Base-by-base conservation (phyloP, 1,140 invertebrate species). In the Marisa cornuarietis region DNA sequence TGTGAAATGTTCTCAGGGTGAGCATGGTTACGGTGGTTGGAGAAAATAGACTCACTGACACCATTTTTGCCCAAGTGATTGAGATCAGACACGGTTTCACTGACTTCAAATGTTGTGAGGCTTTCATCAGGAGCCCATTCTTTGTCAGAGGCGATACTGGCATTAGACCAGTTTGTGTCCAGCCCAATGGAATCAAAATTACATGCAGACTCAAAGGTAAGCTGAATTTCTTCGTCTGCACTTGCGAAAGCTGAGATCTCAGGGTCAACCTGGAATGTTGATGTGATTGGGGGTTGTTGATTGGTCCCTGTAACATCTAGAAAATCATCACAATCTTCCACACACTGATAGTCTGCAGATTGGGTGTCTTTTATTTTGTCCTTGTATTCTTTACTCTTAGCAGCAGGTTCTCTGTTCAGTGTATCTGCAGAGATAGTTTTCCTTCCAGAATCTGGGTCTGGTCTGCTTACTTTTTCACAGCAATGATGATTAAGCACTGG, bases 81-180 rank as follows among this genome's bases (percentile, higher is more conserved):
- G 22, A 54, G 18, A n/a, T 68, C 76, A n/a, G 42, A 18, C 63
- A 77, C 52, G 16, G 18, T 77, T n/a, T 26, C 49, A 18, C 31
- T 51, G 14, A 77, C 42, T 13, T 77, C 76, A 77, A 77, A 77
- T 0, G 76, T 77, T 5, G 76, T 77, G 63, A 77, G 76, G 22
- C 24, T 62, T 54, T 77, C 76, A 22, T 65, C 65, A 22, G 31
- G 49, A 4, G 63, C 76, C 76, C 76, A 77, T 65, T 77, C 76
- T 42, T 68, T 24, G 31, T 51, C 65, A 24, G 76, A 77, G 14
- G 31, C n/a, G 9, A 51, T 8, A 7, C 18, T 20, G 49, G 76
- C 52, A 0, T 69, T 62, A 63, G 63, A 62, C 76, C 76, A 77
- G 76, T 77, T 69, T 14, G 7, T 31, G 49, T 77, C 76, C 63